Evolutionary conservation across 2,797 vertebrate genomes (phyloP), one percentile per base, ranked within the genome.

Genomic region (Sebastes iracundus): DNA sequence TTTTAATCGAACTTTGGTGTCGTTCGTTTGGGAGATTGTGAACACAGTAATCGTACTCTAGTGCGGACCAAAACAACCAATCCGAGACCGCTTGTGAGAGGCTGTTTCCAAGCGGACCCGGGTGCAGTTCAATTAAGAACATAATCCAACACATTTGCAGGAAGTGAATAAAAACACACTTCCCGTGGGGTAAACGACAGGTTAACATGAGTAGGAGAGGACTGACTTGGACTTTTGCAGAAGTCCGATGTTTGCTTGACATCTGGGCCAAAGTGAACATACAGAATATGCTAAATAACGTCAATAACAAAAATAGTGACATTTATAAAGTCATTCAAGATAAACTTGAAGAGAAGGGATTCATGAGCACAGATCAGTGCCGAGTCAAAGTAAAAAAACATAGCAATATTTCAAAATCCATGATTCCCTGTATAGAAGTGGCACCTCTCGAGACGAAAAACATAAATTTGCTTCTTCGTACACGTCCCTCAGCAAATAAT

Each of bases 281-380:
- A 42, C 38, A 46, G 0, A 46, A 46, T 46, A 46, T 46, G 42
- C 42, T 46, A 46, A 46, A 46, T 46, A 46, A 46, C 6, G 42
- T 46, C 42, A 16, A n/a, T n/a, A n/a, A 46, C 42, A 46, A 18
- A 46, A 46, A 46, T 7, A 46, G 42, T 20, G 42, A 46, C 6
- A 46, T 46, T 46, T 46, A 46, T 46, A 46, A 46, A 18, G 16
- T 46, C 16, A 46, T 46, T 46, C 7, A 7, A 46, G 42, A 46
- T 7, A 46, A 46, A 18, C 42, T 46, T 46, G 42, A 16, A 14
- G 14, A 1, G 6, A 46, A 46, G 42, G 42, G 38, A 42, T 42
- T 42, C 0, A 42, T 7, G 38, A 0, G 38, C 38, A 42, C 38
- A 42, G 38, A 42, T 42, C 38, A 42, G 38, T 7, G 38, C 38